Base-by-base conservation (phyloP, 1,140 invertebrate genomes). In the Hyles euphorbiae region DNA sequence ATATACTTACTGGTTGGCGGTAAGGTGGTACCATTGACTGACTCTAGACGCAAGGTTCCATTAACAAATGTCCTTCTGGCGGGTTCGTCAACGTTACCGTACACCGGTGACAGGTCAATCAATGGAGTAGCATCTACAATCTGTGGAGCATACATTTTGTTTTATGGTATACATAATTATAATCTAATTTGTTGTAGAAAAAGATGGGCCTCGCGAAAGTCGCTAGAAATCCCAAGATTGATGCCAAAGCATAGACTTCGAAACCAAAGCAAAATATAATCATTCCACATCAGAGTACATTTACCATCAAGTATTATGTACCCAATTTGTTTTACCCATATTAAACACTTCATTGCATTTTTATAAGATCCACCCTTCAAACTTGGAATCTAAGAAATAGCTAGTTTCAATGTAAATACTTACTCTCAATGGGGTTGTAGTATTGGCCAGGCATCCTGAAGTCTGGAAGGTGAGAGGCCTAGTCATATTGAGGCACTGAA, bases 401-500 rank as follows among this genome's bases (percentile, higher is more conserved):
- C 22, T 1, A 22, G 22, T 2, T 22, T 2, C 36, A 40, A 5
- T 40, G 1, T 1, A 2, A 11, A 45, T 33, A 65, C 67, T 63
- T 70, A 83, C 78, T 43, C 77, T 70, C 56, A 78, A 60, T 4
- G 81, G 81, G 8, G 53, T 34, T 4, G 76, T 84, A 7, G 72
- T 61, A 34, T 76, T 76, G 3, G 53, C 58, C 22, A 72, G 33
- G 53, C 82, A 85, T 5, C 78, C 74, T 11, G 54, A 52, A 0
- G 68, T 68, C 34, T 83, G 80, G 53, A 67, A 85, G 11, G 72
- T 74, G 22, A 70, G 59, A 0, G 82, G 78, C 34, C 69, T 65
- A 3, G 81, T 85, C 55, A 85, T 61, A 12, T 85, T 83, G 12
- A 79, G 36, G 49, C 82, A 85, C 4, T 77, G 63, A 9, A 81